These are phyloP conservation scores for Xenops minutus DNA, from an alignment of 2,797 vertebrate genomes.

Conservation along the genomic window DNA sequence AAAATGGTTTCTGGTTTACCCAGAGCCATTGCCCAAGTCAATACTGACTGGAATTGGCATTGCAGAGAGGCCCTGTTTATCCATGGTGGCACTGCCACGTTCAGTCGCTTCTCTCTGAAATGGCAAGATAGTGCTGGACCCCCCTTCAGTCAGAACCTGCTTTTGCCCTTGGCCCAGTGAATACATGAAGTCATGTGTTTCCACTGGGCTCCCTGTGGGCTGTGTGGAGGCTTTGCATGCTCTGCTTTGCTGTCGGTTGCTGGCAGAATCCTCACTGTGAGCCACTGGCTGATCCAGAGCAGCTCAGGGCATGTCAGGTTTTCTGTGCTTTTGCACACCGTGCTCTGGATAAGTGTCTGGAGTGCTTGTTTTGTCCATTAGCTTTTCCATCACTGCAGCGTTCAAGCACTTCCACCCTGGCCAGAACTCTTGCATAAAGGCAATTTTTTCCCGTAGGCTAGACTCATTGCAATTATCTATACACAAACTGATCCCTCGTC, in stretches of 20 bases:
- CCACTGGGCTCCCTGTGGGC: not conserved
- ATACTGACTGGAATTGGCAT: not conserved
- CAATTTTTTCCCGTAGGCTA: not conserved
- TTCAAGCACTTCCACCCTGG: not conserved
- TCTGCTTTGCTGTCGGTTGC: not conserved
- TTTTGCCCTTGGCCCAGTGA: not conserved
- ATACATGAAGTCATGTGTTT: not conserved
- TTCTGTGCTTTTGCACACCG: not conserved
- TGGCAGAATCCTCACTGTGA: not conserved
- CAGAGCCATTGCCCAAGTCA: not conserved
- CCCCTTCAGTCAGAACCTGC: not conserved
- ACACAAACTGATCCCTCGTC: not conserved
- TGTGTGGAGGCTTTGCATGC: rapidly evolving
- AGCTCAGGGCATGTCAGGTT: not conserved
- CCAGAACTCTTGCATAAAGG: not conserved
- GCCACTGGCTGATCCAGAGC: not conserved
- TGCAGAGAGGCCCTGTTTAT: not conserved
- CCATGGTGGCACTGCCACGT: not conserved
- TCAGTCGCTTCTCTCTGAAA: not conserved
- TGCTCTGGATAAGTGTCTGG: not conserved
- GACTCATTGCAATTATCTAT: not conserved
- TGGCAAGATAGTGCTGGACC: not conserved
- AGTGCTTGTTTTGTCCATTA: not conserved
- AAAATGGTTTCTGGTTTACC: not conserved
- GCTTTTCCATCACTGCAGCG: not conserved